Evolutionary conservation across 2,797 vertebrate species (phyloP), one percentile per base, ranked within the genome.

Genomic region (Macroramphosus scolopax): DNA sequence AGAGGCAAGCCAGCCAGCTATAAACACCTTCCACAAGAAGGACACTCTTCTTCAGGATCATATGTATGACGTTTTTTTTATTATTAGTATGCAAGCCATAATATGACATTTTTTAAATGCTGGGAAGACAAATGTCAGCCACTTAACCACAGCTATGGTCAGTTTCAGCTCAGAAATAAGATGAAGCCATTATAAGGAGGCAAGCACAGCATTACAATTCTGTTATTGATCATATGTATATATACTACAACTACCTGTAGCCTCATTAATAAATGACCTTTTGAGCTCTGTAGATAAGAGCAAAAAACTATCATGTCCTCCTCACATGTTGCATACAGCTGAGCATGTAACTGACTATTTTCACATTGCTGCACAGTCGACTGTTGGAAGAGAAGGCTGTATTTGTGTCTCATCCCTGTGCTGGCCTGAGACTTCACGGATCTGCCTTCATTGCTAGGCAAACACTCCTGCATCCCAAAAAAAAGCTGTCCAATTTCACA

Each of bases 61-160:
- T 26, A 31, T 49, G 38, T 37, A 29, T 59, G 39, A 36, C 30
- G 60, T 69, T 57, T 55, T 22, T 41, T 69, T 63, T 40, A 48
- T 29, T 31, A 37, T 28, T 46, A 25, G 20, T 32, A 42, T 52
- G 35, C 17, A 29, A 38, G 31, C 29, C 17, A 50, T 39, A 28
- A 35, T 34, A 24, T 37, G 41, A 22, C 31, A 64, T 62, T 53
- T 65, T 34, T 15, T 9, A 63, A 51, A 70, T 51, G 50, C 11
- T 48, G 1, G 1, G 9, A 13, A 46, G 15, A 26, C 13, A 11
- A 34, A 24, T 17, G 33, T 18, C 14, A 56, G 16, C 31, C 20
- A 36, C 38, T 43, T 15, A 18, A 17, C 22, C 47, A 24, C 13
- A 34, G 18, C 30, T 14, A 42, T 30, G n/a, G 18, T 47, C 8